phyloP scores from a whole-genome alignment of 2,888 invertebrate species.

The Euzetes globulus region DNA sequence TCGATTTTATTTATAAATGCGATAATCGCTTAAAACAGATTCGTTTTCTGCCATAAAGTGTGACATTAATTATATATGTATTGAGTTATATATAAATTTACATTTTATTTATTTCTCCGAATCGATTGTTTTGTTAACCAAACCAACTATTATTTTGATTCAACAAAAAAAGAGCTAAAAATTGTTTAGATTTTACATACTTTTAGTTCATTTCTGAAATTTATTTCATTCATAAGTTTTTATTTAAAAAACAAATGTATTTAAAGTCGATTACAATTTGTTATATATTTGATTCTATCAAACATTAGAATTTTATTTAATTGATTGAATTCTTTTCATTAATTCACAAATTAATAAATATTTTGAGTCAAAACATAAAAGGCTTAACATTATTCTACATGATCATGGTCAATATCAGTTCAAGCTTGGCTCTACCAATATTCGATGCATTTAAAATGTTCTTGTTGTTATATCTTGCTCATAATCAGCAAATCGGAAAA shows the following conservation, averaged over 20 bases:
- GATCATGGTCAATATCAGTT: too few relatives aligned
- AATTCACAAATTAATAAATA: neutral
- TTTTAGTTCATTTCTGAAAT: neutral
- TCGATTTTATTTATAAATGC: too few relatives aligned
- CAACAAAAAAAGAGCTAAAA: neutral
- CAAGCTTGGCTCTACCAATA: too few relatives aligned
- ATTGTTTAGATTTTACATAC: neutral
- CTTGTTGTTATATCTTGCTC: too few relatives aligned
- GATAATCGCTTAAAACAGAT: neutral
- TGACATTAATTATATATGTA: neutral
- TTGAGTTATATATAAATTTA: neutral
- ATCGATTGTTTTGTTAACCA: neutral
- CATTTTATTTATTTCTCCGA: neutral
- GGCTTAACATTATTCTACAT: too few relatives aligned
- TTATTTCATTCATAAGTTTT: neutral
- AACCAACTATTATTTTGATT: neutral
- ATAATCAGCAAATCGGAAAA: too few relatives aligned
- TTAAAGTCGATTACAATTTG: neutral
- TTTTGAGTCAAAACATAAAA: neutral
- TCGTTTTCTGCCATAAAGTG: neutral
- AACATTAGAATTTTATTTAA: neutral
- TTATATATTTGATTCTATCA: neutral
- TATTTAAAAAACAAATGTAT: neutral
- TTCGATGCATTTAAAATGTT: too few relatives aligned
- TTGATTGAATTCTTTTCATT: neutral